phyloP scores from a whole-genome alignment of 2,888 invertebrate genomes.

The Macaria notata region DNA sequence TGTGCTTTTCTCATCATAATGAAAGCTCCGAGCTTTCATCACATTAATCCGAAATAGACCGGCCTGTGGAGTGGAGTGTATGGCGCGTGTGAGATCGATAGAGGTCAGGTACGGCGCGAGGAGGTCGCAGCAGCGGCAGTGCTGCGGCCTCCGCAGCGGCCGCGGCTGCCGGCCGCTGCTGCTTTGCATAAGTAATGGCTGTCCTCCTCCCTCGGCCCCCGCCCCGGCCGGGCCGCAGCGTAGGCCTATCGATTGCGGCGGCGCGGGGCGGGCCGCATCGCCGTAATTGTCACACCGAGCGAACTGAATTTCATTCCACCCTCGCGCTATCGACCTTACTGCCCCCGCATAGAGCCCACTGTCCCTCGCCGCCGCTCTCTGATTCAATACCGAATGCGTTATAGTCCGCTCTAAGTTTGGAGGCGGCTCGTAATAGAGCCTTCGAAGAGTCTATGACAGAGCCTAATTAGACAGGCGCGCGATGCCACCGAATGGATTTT shows the following conservation, averaged over 20 bases:
- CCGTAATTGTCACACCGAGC: slow-evolving; percentile 81
- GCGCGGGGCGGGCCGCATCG: slow-evolving; percentile 82
- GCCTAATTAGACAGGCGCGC: slow-evolving; percentile 81
- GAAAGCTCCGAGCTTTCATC: slow-evolving; percentile 12
- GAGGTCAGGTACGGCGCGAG: slow-evolving; percentile 29
- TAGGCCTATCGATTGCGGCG: slow-evolving; percentile 87
- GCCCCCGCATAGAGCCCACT: slow-evolving; percentile 64
- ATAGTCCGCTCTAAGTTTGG: slow-evolving; percentile 78
- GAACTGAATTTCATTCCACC: slow-evolving; percentile 67
- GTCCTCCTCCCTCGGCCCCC: slow-evolving; percentile 20
- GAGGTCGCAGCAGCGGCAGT: slow-evolving; percentile 8
- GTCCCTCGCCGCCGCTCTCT: slow-evolving; percentile 47
- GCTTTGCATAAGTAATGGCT: slow-evolving; percentile 80
- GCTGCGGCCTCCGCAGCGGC: slow-evolving; percentile 29
- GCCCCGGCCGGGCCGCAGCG: slow-evolving; percentile 54
- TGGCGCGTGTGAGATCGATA: slow-evolving; percentile 30
- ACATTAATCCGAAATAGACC: slow-evolving; percentile 6
- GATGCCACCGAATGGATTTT: slow-evolving; percentile 78
- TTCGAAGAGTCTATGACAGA: slow-evolving; percentile 81
- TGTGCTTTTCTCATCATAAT: slow-evolving; percentile 21
- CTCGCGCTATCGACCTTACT: slow-evolving; percentile 71
- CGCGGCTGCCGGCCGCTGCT: slow-evolving; percentile 54
- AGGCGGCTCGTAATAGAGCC: slow-evolving; percentile 79
- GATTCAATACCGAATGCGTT: slow-evolving; percentile 77
- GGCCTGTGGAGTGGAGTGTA: slow-evolving; percentile 8